Percentiles rank a stretch among this genome's conserved stretches.
phyloP scores from a whole-genome alignment of 2,888 invertebrate species.

The Cephus sareptanus region DNA sequence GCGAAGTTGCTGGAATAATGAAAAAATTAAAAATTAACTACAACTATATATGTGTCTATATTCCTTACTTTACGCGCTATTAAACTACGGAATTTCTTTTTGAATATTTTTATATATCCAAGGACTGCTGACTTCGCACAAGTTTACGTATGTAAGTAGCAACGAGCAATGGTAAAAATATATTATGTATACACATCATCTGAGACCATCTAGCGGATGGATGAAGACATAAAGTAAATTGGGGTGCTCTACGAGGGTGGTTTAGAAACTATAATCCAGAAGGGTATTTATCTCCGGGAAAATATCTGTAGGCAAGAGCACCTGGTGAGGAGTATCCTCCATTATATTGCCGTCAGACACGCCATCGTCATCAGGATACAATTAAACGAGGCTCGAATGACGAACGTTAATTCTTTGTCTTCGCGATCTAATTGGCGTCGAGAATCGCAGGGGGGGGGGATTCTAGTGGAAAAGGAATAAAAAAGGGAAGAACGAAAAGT shows the following conservation, averaged over 20 bases:
- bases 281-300: constrained; percentile 3
- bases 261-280: neutral
- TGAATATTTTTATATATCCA: neutral
- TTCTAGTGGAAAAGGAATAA: neutral
- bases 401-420: neutral
- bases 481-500: neutral
- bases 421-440: neutral
- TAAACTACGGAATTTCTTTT: neutral
- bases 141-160: neutral
- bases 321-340: neutral
- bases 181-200: neutral
- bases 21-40: neutral
- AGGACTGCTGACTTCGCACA: neutral
- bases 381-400: constrained; percentile 2
- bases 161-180: neutral
- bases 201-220: neutral
- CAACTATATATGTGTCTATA: neutral
- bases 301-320: constrained; percentile 2
- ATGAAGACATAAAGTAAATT: constrained; percentile 1
- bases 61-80: neutral
- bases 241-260: neutral
- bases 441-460: neutral
- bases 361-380: constrained; percentile 2
- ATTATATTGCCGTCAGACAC: constrained; percentile 3
- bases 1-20: constrained; percentile 54